A percentile compares a stretch with the other conserved stretches of the same genome.
phyloP scores from a whole-genome alignment of 2,113 vertebrate species.

The Microtus richardsoni region DNA sequence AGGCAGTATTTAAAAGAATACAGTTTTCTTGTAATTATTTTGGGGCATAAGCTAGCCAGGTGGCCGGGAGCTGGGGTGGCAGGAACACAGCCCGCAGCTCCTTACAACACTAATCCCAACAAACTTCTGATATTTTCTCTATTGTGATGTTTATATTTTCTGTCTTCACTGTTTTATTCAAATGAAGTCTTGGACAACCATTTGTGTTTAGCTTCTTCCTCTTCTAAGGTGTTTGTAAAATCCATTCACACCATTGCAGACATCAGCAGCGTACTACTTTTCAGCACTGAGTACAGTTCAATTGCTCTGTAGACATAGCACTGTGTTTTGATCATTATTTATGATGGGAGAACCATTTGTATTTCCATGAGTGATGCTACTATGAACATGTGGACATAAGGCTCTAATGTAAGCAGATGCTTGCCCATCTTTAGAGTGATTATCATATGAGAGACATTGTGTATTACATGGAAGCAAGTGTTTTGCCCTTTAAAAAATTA shows the following conservation, averaged over 20 bases:
- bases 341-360: neutral
- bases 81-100: too few relatives aligned
- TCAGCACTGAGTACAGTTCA: neutral
- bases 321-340: neutral
- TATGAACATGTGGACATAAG: neutral
- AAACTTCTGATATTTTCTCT: neutral
- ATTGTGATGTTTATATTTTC: neutral
- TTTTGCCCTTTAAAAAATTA: neutral
- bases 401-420: neutral
- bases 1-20: too few relatives aligned
- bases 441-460: neutral
- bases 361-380: neutral
- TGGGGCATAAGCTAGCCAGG: too few relatives aligned
- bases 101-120: neutral
- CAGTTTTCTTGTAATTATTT: too few relatives aligned
- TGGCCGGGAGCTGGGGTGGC: too few relatives aligned
- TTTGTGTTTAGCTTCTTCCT: neutral
- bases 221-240: slow-evolving; percentile 7
- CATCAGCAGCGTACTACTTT: neutral
- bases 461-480: neutral
- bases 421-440: slow-evolving; percentile 14
- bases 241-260: neutral
- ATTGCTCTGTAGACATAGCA: neutral
- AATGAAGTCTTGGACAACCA: neutral
- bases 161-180: neutral